Base-by-base conservation (phyloP, 2,113 vertebrate species). In the Saguinus midas region DNA sequence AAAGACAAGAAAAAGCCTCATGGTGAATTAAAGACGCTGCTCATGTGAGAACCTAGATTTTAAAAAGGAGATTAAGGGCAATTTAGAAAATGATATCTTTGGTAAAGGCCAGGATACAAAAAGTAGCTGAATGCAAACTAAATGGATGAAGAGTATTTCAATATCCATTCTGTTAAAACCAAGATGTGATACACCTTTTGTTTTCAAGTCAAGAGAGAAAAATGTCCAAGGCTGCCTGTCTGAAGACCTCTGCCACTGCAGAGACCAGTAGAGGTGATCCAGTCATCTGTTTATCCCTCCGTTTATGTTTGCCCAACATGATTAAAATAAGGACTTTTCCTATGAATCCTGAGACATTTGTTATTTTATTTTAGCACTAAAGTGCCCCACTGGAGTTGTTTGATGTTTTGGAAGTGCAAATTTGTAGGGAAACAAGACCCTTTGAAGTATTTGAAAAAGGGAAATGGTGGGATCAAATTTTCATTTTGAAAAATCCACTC, bases 1-100 rank as follows among this genome's bases (percentile, higher is more conserved):
- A 37, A 50, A 70, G 75, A 35, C 37, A 48, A 68, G 43, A 50
- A 73, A 48, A 58, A 73, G 25, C 37, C 14, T 25, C 82, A 0
- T 25, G 23, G 25, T 78, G 76, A 80, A n/a, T 76, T 43, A 16
- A 16, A 10, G 35, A 52, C 58, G 48, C 52, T 5, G 2, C 29
- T 35, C 21, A 0, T 3, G 1, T 45, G 32, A 50, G 14, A n/a
- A n/a, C n/a, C 3, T 6, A 17, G 29, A 35, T 37, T 57, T 73
- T 20, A 61, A 35, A 21, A 23, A 25, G 45, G 37, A 68, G 48
- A 6, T 27, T 18, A 35, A 66, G 18, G 17, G 50, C 3, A 16
- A 72, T 76, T 64, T 40, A 27, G 66, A 50, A 82, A 82, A 48
- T 17, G 32, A 7, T 1, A 1, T 57, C 37, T 50, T 78, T 79